phyloP scores from a whole-genome alignment of 2,888 invertebrate genomes.

The Drosophila maculinotata region DNA sequence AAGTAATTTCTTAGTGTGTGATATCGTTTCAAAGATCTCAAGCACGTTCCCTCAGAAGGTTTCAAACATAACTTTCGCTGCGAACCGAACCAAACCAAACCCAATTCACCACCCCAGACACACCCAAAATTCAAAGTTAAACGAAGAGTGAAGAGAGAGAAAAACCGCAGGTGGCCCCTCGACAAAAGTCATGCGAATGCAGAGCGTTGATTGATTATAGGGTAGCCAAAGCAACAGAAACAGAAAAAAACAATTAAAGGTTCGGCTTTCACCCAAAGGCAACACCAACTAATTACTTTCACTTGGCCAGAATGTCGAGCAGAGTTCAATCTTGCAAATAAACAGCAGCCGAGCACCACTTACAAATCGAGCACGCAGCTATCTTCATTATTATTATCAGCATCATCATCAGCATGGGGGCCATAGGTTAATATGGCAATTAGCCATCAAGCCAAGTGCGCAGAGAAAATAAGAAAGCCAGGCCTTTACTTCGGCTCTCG shows the following conservation, averaged over 20 bases:
- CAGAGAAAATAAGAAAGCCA: conserved; percentile 56
- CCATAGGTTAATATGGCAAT: conserved; percentile 76
- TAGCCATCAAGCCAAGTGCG: conserved; percentile 51
- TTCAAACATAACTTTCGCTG: conserved; percentile 46
- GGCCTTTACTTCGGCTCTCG: neutral
- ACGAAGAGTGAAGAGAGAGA: neutral
- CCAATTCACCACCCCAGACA: conserved; percentile 30
- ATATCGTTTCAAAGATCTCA: neutral
- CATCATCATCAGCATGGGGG: conserved; percentile 46
- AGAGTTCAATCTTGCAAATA: conserved; percentile 47
- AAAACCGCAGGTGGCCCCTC: conserved; percentile 18
- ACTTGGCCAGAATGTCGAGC: conserved; percentile 57
- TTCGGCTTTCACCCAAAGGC: conserved; percentile 75
- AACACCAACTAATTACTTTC: conserved; percentile 72
- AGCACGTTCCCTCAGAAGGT: conserved; percentile 6
- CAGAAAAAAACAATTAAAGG: conserved; percentile 74
- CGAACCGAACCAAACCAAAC: conserved; percentile 9
- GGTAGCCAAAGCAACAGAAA: conserved; percentile 46
- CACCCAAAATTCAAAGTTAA: conserved; percentile 19
- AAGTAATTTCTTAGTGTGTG: neutral
- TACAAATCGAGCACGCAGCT: conserved; percentile 63
- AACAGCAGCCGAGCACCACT: conserved; percentile 23
- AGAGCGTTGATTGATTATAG: conserved; percentile 67
- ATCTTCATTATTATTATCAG: conserved; percentile 31
- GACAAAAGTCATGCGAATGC: conserved; percentile 31